Conservation (phyloP, 2,888 invertebrate genomes). For the Dryobotodes eremita region DNA sequence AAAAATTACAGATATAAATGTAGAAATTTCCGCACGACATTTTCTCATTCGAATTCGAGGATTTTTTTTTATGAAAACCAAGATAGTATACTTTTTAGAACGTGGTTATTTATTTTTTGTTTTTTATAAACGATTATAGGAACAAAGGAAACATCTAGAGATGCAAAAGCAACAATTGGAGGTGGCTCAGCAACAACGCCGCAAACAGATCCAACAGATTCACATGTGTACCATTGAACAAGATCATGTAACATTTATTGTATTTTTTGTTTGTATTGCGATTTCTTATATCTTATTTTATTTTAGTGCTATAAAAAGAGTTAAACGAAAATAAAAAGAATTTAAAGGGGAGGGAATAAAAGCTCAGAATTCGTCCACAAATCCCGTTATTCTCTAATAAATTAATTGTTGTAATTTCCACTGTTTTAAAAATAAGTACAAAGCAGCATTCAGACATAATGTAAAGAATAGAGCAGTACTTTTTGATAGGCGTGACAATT, state of each 20-base stretch:
- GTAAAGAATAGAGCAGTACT: constrained; percentile 19
- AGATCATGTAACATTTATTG: constrained; percentile 71
- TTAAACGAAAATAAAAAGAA: not conserved
- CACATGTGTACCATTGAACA: constrained; percentile 78
- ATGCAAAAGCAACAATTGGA: constrained; percentile 72
- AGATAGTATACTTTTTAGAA: not conserved
- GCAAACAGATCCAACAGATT: constrained; percentile 76
- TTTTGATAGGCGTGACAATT: constrained; percentile 33
- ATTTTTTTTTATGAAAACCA: not conserved
- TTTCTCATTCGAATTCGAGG: not conserved
- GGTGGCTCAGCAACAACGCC: constrained; percentile 66
- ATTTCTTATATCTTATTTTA: not conserved
- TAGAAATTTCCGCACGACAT: not conserved
- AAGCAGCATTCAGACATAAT: constrained; percentile 19
- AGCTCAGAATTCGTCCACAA: not conserved
- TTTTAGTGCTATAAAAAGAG: not conserved
- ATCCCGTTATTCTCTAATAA: not conserved
- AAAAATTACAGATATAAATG: too few species aligned
- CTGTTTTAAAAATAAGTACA: not conserved
- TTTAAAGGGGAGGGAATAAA: not conserved
- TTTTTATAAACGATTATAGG: constrained; percentile 68
- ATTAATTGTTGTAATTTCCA: not conserved
- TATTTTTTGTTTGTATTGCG: not conserved
- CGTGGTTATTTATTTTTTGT: constrained; percentile 13
- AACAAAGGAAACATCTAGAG: constrained; percentile 78